These are phyloP conservation scores for Cancer borealis DNA, from an alignment of 2,888 invertebrate genomes.

Conservation along the genomic window DNA sequence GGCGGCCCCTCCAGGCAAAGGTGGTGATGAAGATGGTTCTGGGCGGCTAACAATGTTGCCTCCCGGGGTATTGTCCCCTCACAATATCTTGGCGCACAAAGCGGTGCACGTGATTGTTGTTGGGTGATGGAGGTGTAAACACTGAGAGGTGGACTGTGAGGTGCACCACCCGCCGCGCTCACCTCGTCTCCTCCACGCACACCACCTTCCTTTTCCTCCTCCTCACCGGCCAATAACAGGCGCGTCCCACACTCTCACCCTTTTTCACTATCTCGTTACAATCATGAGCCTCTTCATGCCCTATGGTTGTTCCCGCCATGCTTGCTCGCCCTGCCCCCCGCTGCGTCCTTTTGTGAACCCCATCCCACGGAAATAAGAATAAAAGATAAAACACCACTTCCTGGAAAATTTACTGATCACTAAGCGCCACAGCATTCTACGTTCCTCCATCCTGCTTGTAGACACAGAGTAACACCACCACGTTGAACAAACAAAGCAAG, in stretches of 20 bases:
- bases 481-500: not conserved
- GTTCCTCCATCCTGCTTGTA: not conserved
- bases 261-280: constrained; percentile 37
- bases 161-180: constrained; percentile 51
- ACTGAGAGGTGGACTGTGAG: constrained; percentile 62
- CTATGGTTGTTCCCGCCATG: not conserved
- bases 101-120: constrained; percentile 63
- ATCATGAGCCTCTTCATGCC: constrained; percentile 25
- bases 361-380: not conserved
- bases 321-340: not conserved
- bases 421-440: not conserved
- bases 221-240: constrained; percentile 16
- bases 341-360: not conserved
- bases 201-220: not conserved
- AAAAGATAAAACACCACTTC: not conserved
- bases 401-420: constrained; percentile 24
- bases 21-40: constrained; percentile 60
- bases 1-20: constrained; percentile 28
- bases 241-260: constrained; percentile 22
- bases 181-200: constrained; percentile 54
- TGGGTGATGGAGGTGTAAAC: constrained; percentile 69
- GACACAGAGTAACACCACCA: not conserved
- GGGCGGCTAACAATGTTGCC: constrained; percentile 60
- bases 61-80: constrained; percentile 61
- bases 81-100: constrained; percentile 63